Base-by-base conservation (phyloP, 2,888 invertebrate genomes). In the Drosophila melanocephala region DNA sequence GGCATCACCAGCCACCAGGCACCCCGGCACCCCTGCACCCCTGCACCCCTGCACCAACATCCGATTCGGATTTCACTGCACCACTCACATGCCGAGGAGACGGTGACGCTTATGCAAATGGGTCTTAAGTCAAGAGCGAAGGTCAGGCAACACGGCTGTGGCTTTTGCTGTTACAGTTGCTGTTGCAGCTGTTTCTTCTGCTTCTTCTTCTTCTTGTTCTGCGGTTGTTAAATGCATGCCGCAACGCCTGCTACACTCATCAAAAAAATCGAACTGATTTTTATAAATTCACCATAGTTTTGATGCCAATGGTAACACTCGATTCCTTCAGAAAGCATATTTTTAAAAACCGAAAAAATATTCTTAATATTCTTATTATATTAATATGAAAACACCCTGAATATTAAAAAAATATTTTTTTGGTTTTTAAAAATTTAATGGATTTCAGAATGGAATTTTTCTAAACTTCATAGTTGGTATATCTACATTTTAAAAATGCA, bases 101-200 rank as follows among this genome's bases (percentile, higher is more conserved):
- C 47, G 58, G 10, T 30, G 72, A 57, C 72, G 84, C 84, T 86
- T 86, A 88, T 88, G 86, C 87, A 86, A 86, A 86, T 86, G 84
- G 75, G 77, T 79, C 88, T 86, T 74, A 78, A 86, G 89, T 81
- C 83, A 87, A 83, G 74, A 84, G 83, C 89, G 89, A 88, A 86
- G 86, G 86, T 86, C 86, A 84, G 56, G 16, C 42, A 32, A 30
- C 58, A 19, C 28, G 26, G 28, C 10, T 19, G 30, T 10, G 26
- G 51, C 28, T 19, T 37, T 28, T 9, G 50, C 19, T 28, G 50
- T 28, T 50, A 6, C 47, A 47, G 7, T 47, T 65, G 42, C 44
- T 44, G 44, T 16, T 44, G 58, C 58, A 44, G 32, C 58, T 44
- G 22, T n/a, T 58, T 22, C 42, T 42, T 32, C 28, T 42, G 4